phyloP scores from a whole-genome alignment of 2,888 invertebrate genomes.

The Antheraea assamensis region DNA sequence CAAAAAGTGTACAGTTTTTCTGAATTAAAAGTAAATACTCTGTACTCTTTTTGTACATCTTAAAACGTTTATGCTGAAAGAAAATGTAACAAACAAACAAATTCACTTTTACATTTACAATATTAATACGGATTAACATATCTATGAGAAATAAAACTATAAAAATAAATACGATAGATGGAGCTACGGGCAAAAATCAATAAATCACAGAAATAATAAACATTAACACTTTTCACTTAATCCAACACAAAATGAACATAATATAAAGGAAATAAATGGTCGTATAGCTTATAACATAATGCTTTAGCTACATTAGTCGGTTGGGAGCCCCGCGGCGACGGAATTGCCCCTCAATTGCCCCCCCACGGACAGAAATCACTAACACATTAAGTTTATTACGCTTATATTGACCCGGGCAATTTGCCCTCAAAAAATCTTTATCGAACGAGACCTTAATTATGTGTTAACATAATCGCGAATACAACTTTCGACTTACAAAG shows the following conservation, averaged over 20 bases:
- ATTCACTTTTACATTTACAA: no score
- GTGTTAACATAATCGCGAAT: constrained; percentile 21
- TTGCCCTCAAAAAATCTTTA: constrained; percentile 46
- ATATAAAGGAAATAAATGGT: constrained; percentile 19
- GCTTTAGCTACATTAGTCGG: constrained; percentile 50
- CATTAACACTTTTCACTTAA: constrained; percentile 13
- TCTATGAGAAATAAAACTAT: not conserved
- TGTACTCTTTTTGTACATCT: no score
- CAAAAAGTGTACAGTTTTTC: no score
- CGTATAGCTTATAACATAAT: constrained; percentile 30
- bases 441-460: constrained; percentile 25
- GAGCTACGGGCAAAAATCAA: not conserved
- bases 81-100: no score
- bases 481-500: not conserved
- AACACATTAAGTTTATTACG: constrained; percentile 35
- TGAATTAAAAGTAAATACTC: no score
- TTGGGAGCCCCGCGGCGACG: constrained; percentile 48
- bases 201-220: not conserved
- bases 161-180: not conserved
- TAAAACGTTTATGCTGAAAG: no score
- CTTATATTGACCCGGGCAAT: constrained; percentile 54
- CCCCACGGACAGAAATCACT: constrained; percentile 61
- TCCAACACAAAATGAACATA: constrained; percentile 9
- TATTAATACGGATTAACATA: not conserved
- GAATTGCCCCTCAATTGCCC: constrained; percentile 64